Conservation (phyloP, 2,797 vertebrate genomes). For the Peromyscus aztecus region DNA sequence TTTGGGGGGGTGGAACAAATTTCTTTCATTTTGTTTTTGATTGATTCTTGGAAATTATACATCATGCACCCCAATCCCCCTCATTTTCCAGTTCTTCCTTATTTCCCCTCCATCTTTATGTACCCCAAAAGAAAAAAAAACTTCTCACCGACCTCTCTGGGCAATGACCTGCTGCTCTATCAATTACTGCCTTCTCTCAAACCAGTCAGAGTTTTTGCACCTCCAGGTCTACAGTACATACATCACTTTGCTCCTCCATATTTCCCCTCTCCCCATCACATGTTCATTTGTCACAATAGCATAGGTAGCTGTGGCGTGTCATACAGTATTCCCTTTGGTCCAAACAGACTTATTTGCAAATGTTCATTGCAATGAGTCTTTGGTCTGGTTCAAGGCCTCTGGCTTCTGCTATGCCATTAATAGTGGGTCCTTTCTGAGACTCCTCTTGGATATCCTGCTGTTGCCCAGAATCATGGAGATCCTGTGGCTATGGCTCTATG, state of each 20-base stretch:
- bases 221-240: not conserved
- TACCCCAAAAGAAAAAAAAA: not conserved
- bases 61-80: not conserved
- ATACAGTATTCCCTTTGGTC: not conserved
- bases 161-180: not conserved
- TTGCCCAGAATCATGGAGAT: too few relatives aligned
- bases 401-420: not conserved
- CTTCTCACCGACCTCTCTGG: not conserved
- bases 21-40: not conserved
- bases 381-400: not conserved
- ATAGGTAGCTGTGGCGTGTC: not conserved
- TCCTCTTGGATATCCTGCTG: too few relatives aligned
- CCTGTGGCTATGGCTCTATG: too few relatives aligned
- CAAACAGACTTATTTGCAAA: not conserved
- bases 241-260: not conserved
- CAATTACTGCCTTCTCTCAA: not conserved
- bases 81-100: not conserved
- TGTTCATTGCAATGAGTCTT: not conserved
- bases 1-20: not conserved
- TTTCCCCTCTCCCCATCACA: not conserved
- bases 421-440: not conserved
- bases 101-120: not conserved
- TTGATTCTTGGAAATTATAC: not conserved
- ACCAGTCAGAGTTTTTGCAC: not conserved
- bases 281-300: not conserved